Conservation (phyloP, 1,140 invertebrate species). For the Thaumatotibia leucotreta region DNA sequence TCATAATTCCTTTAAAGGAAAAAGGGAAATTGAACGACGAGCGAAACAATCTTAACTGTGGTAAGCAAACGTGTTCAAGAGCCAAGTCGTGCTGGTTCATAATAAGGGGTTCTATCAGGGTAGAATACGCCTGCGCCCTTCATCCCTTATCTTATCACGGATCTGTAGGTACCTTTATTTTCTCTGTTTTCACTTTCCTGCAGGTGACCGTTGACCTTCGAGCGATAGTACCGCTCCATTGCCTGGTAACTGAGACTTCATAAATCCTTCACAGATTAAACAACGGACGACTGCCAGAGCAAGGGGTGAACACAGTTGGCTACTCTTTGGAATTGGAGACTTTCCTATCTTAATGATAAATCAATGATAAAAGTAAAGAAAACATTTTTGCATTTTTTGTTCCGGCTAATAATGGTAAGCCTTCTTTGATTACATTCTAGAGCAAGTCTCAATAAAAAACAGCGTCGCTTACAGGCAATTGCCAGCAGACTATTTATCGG, state of each 20-base stretch:
- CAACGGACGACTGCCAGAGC: neutral
- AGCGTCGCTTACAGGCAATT: neutral
- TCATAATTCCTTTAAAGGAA: conserved; percentile 10
- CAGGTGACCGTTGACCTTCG: neutral
- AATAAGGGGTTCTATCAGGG: conserved; percentile 45
- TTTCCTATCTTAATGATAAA: neutral
- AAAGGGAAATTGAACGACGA: conserved; percentile 27
- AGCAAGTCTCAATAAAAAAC: neutral
- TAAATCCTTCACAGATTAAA: conserved; percentile 16
- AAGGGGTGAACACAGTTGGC: neutral
- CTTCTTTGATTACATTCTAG: neutral
- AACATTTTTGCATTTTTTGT: neutral
- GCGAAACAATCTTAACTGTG: conserved; percentile 35
- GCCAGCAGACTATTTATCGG: neutral
- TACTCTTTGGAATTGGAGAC: neutral
- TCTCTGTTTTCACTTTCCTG: neutral
- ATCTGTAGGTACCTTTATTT: conserved; percentile 6
- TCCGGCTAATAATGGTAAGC: neutral
- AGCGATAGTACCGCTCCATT: neutral
- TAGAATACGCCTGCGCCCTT: conserved; percentile 18
- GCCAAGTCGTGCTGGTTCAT: conserved; percentile 48
- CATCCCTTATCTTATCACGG: conserved; percentile 29
- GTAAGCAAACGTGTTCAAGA: conserved; percentile 57
- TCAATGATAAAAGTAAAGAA: neutral
- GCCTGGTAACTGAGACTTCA: conserved; percentile 13